Percentiles rank a stretch among this genome's conserved stretches.
phyloP scores from a whole-genome alignment of 2,797 vertebrate genomes.

The Centropyge bicolor region DNA sequence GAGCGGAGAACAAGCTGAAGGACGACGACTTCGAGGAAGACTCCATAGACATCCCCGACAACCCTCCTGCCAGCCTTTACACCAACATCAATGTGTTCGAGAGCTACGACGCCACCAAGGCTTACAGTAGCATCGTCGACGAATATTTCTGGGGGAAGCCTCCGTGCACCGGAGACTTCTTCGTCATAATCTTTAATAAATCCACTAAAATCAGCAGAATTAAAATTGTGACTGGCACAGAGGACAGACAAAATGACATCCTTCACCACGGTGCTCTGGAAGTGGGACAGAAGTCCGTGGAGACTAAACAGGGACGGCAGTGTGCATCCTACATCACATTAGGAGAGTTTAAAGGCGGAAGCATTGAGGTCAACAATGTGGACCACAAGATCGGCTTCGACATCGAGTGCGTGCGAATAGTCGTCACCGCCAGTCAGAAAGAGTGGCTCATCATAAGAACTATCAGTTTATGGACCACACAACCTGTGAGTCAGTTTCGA shows the following conservation, averaged over 20 bases:
- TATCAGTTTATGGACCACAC: slow-evolving; percentile 95
- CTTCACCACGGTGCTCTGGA: slow-evolving; percentile 94
- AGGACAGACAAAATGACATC: slow-evolving; percentile 94
- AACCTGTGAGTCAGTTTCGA: slow-evolving; percentile 78
- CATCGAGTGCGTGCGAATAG: slow-evolving; percentile 93
- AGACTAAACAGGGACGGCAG: slow-evolving; percentile 89
- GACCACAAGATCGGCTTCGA: slow-evolving; percentile 94
- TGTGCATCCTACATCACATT: slow-evolving; percentile 92
- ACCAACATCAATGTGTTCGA: slow-evolving; percentile 88
- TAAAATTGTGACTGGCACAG: slow-evolving; percentile 93
- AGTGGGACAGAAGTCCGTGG: slow-evolving; percentile 90
- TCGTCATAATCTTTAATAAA: slow-evolving; percentile 91
- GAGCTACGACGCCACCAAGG: slow-evolving; percentile 92
- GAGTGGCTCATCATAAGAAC: slow-evolving; percentile 98
- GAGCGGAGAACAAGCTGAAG: slow-evolving; percentile 97
- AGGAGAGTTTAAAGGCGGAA: slow-evolving; percentile 95
- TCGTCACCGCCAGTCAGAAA: slow-evolving; percentile 94
- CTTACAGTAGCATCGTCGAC: slow-evolving; percentile 91
- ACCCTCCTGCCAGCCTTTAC: slow-evolving; percentile 87
- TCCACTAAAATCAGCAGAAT: slow-evolving; percentile 91
- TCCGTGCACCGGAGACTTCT: slow-evolving; percentile 92
- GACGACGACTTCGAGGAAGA: slow-evolving; percentile 99
- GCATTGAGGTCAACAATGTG: slow-evolving; percentile 91
- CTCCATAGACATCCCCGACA: slow-evolving; percentile 96
- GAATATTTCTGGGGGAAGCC: slow-evolving; percentile 98